Base-by-base conservation (phyloP, 2,797 vertebrate genomes). In the Esox masquinongy region DNA sequence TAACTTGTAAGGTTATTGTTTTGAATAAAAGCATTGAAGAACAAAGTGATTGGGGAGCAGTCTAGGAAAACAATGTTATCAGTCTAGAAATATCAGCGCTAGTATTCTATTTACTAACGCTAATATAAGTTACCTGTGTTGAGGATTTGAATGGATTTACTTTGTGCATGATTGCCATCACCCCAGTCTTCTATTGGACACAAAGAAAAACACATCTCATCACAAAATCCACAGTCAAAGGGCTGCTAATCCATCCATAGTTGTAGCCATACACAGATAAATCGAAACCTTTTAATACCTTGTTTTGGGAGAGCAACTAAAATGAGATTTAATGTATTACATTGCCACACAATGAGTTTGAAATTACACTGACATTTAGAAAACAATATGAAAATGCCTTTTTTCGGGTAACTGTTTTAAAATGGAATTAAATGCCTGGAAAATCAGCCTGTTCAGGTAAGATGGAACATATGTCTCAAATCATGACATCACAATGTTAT, bases 131-230 rank as follows among this genome's bases (percentile, higher is more conserved):
- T 83, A 92, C 88, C 88, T 90, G 87, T 9, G 84, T 66, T 1
- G 77, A 15, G 0, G 88, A 82, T 72, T 83, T 90, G 84, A 92
- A 93, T 0, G 91, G 91, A 70, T 89, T 90, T 34, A 92, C 82
- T 68, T 88, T 92, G 50, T 92, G 82, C 82, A 92, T 84, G 0
- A 84, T 83, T 51, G 87, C 90, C 87, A 85, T 91, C 81, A 91
- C 72, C 0, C 83, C 85, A 0, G 63, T 53, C 61, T 74, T 85
- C 89, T 92, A 81, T 5, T 16, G 73, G 71, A 66, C 11, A 80
- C 0, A 75, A 61, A 24, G n/a, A 61, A 61, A 61, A 7, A 73
- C 47, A 71, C 29, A 26, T 7, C 63, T 63, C 59, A 63, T 63
- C 59, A 63, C 59, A 63, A 29, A 29, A 63, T 63, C 24, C 8